These are phyloP conservation scores for Hirtodrosophila alboralis DNA, from an alignment of 2,888 invertebrate genomes.

Conservation along the genomic window DNA sequence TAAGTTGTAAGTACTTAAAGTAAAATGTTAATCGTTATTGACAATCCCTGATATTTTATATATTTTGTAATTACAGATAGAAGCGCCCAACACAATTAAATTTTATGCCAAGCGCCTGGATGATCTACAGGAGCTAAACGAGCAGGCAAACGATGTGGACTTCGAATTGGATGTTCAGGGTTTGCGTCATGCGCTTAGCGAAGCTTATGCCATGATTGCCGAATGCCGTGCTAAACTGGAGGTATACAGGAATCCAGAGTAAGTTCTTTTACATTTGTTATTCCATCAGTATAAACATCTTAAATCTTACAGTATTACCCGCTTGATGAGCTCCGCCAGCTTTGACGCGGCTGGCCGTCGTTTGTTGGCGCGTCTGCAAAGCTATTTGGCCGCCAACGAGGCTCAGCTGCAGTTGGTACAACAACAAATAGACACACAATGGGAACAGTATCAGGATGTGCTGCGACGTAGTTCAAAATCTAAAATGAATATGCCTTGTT, in stretches of 20 bases:
- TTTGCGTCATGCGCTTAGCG: slow-evolving; percentile 84
- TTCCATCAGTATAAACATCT: too few species aligned
- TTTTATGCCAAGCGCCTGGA: slow-evolving; percentile 85
- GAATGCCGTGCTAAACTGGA: slow-evolving; percentile 83
- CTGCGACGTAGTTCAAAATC: slow-evolving; percentile 83
- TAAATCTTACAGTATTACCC: slow-evolving; percentile 74
- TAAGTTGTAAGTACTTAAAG: too few species aligned
- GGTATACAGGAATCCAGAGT: slow-evolving; percentile 82
- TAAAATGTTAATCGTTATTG: too few species aligned
- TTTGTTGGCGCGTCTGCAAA: slow-evolving; percentile 88
- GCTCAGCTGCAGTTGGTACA: slow-evolving; percentile 90
- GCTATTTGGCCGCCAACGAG: slow-evolving; percentile 89
- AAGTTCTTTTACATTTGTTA: slow-evolving; percentile 23
- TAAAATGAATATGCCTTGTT: slow-evolving; percentile 85
- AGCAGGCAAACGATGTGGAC: slow-evolving; percentile 87
- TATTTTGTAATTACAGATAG: slow-evolving; percentile 81
- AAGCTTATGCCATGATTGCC: slow-evolving; percentile 83
- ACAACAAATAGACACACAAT: slow-evolving; percentile 90
- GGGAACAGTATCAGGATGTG: slow-evolving; percentile 88
- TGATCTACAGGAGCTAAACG: slow-evolving; percentile 86
- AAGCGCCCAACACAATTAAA: slow-evolving; percentile 86
- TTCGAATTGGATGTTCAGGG: slow-evolving; percentile 87
- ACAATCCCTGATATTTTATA: too few species aligned
- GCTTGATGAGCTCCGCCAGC: slow-evolving; percentile 70
- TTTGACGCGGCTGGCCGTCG: slow-evolving; percentile 83